Conservation (phyloP, 2,113 vertebrate genomes). For the Connochaetes taurinus region DNA sequence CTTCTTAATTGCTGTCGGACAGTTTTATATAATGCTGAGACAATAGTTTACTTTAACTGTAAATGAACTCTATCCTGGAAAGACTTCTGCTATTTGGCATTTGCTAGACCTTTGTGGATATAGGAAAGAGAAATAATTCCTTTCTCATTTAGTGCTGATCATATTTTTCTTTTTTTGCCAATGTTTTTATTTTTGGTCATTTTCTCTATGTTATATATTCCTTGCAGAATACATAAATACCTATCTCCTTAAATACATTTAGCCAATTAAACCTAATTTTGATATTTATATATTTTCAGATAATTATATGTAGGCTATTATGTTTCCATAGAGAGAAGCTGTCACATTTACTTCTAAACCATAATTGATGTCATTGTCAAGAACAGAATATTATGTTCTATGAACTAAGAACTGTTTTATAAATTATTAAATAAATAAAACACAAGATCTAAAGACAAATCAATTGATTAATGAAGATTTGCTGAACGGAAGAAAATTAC, state of each 20-base stretch:
- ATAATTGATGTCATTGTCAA: background rate
- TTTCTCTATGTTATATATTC: background rate
- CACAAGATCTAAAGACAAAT: background rate
- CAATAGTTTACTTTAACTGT: background rate
- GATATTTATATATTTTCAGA: background rate
- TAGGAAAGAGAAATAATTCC: background rate
- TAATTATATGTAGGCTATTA: background rate
- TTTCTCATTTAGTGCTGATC: background rate
- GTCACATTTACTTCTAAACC: background rate
- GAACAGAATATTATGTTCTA: background rate
- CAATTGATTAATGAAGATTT: background rate
- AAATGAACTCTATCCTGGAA: background rate
- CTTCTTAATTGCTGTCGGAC: background rate
- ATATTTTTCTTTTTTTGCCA: background rate
- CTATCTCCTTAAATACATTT: background rate
- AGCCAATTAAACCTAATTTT: background rate
- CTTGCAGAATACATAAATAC: background rate
- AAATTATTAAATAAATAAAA: conserved; percentile 2
- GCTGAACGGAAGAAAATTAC: background rate
- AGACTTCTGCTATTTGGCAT: background rate
- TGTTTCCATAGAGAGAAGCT: background rate
- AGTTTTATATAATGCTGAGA: background rate
- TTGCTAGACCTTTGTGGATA: background rate
- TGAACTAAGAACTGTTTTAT: background rate
- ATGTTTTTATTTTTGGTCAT: background rate